A percentile compares a stretch with the other conserved stretches of the same genome.
Conservation (phyloP, 2,888 invertebrate genomes). For the Orchesellides sinensis region DNA sequence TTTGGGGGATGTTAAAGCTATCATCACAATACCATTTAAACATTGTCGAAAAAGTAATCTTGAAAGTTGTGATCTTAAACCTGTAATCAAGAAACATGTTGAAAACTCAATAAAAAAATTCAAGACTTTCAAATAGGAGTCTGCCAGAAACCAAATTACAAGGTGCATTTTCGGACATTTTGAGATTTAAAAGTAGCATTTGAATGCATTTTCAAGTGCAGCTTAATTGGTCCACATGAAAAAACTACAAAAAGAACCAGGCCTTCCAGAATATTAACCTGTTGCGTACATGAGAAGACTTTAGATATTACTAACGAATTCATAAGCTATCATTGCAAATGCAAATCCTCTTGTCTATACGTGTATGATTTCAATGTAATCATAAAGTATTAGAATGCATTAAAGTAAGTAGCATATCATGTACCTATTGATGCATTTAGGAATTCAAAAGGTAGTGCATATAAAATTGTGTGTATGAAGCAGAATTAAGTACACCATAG, state of each 20-base stretch:
- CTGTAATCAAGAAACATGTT: conserved; percentile 14
- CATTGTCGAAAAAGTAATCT: neutral
- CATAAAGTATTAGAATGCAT: too few relatives aligned
- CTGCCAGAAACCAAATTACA: neutral
- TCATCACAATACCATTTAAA: conserved; percentile 2
- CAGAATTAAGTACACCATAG: conserved; percentile 10
- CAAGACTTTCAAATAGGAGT: neutral
- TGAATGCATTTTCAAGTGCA: neutral
- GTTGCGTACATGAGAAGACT: neutral
- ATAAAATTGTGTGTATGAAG: neutral
- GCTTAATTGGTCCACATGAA: too few relatives aligned
- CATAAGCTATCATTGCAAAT: too few relatives aligned
- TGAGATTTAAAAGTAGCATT: neutral
- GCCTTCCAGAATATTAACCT: conserved; percentile 16
- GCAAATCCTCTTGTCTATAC: too few relatives aligned
- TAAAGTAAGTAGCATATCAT: too few relatives aligned
- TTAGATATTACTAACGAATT: too few relatives aligned
- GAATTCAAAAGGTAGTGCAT: neutral
- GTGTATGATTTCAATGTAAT: too few relatives aligned
- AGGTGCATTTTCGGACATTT: neutral
- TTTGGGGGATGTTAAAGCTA: conserved; percentile 17
- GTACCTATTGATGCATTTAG: neutral
- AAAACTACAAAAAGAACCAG: neutral
- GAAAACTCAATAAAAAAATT: neutral
- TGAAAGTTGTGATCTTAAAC: neutral